Evolutionary conservation across 2,888 invertebrate genomes (phyloP), one percentile per base, ranked within the genome.

Genomic region (Sialis fuliginosa): DNA sequence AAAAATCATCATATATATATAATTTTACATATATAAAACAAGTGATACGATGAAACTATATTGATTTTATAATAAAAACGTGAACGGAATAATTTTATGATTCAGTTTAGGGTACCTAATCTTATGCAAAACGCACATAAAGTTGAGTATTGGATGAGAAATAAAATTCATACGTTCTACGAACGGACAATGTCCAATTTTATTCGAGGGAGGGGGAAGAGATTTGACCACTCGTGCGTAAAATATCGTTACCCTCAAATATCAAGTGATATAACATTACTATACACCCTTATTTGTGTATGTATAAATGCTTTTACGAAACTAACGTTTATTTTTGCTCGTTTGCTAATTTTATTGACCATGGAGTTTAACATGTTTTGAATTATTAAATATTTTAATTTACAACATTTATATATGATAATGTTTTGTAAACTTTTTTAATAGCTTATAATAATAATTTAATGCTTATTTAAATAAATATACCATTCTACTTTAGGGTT

Each of bases 41-140:
- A 37, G 37, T 12, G 37, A 37, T 37, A 37, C 12, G 10, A 37
- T 12, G 10, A 12, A 37, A 37, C 37, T 12, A n/a, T 42, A 42
- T 42, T 42, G 42, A 42, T 42, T 42, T 42, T 42, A 42, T 42
- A 42, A 42, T 42, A 42, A 42, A 42, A 42, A 42, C 42, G 42
- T 31, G 42, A 22, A 42, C 10, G 32, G 42, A 42, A 42, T 42
- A 42, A 42, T 42, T 42, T 42, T 30, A 42, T 42, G 13, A 30
- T 31, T 30, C 31, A 37, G 37, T 37, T 12, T 12, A 12, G 12
- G 37, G 37, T n/a, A 12, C 12, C 10, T 37, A 37, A 37, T 37
- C 37, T 37, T 37, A 37, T 37, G 37, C 37, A 37, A 37, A 37
- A 37, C 37, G 37, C 10, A 37, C 37, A 37, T 37, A 37, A 37